These are phyloP conservation scores for Drosophila neutralis DNA, from an alignment of 2,888 invertebrate genomes.

Conservation along the genomic window DNA sequence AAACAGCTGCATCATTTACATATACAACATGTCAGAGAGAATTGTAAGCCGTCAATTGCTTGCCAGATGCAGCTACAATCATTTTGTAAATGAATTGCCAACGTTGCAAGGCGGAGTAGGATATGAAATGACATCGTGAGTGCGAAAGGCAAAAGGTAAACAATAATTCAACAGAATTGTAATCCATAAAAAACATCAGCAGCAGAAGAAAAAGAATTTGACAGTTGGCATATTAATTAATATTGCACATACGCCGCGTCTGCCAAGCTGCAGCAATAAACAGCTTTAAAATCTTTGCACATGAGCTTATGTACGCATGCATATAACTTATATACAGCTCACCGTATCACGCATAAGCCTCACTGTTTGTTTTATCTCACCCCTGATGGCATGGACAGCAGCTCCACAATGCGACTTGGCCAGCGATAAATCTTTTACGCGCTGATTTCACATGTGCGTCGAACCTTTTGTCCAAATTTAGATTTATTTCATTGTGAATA, in stretches of 20 bases:
- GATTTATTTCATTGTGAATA: conserved; percentile 67
- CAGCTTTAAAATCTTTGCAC: conserved; percentile 30
- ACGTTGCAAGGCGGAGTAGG: not conserved
- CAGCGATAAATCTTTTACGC: conserved; percentile 65
- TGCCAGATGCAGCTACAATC: conserved; percentile 65
- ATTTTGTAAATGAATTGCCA: conserved; percentile 76
- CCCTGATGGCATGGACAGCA: conserved; percentile 26
- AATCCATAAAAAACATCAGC: conserved; percentile 25
- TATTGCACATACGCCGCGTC: conserved; percentile 57
- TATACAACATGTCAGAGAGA: conserved; percentile 49
- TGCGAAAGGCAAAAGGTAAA: conserved; percentile 47
- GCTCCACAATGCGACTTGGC: conserved; percentile 38
- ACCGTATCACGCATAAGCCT: conserved; percentile 6
- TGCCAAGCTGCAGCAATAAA: conserved; percentile 12
- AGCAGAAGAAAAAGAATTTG: conserved; percentile 5
- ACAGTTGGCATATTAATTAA: conserved; percentile 61
- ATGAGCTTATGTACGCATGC: conserved; percentile 8
- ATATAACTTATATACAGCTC: not conserved
- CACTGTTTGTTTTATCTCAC: conserved; percentile 1
- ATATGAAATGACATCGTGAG: conserved; percentile 8
- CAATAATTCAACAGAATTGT: conserved; percentile 49
- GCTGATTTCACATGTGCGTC: conserved; percentile 71
- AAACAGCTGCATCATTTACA: conserved; percentile 53
- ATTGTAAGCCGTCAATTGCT: conserved; percentile 42
- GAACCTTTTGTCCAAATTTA: conserved; percentile 57